These are phyloP conservation scores for Conomelus anceps DNA, from an alignment of 2,888 invertebrate species.

Conservation along the genomic window DNA sequence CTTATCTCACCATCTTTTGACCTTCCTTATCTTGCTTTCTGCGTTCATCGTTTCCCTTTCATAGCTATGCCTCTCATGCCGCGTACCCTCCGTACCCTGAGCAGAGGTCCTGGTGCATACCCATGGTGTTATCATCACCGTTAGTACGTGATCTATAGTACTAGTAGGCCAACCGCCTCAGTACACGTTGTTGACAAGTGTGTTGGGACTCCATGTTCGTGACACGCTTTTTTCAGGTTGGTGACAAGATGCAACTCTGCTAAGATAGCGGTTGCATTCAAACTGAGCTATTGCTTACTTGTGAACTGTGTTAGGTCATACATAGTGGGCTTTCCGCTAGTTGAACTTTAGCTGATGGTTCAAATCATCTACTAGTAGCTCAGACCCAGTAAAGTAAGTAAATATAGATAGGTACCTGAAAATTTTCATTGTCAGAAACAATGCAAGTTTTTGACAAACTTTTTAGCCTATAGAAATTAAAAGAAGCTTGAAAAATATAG, in stretches of 20 bases:
- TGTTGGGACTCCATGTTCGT: neutral
- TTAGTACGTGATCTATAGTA: neutral
- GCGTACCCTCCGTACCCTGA: neutral
- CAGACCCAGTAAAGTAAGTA: too few species aligned
- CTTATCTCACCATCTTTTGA: neutral
- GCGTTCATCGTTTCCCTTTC: neutral
- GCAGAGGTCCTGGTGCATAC: neutral
- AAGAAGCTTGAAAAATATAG: too few species aligned
- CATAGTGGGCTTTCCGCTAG: neutral
- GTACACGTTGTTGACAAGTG: neutral
- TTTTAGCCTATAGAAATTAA: too few species aligned
- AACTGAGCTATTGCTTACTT: neutral
- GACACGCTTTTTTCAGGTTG: neutral
- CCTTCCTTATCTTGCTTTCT: neutral
- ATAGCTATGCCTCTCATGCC: neutral
- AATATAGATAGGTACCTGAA: too few species aligned
- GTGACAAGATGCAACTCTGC: neutral
- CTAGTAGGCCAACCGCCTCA: neutral
- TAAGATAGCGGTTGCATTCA: neutral
- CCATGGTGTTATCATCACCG: neutral
- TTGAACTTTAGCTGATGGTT: neutral
- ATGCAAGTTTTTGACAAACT: too few species aligned
- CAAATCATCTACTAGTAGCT: neutral
- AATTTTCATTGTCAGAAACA: too few species aligned
- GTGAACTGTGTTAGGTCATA: neutral